Percentiles rank a stretch among this genome's conserved stretches.
These are phyloP conservation scores for Sympetrum striolatum DNA, from an alignment of 2,888 invertebrate species.

Conservation along the genomic window DNA sequence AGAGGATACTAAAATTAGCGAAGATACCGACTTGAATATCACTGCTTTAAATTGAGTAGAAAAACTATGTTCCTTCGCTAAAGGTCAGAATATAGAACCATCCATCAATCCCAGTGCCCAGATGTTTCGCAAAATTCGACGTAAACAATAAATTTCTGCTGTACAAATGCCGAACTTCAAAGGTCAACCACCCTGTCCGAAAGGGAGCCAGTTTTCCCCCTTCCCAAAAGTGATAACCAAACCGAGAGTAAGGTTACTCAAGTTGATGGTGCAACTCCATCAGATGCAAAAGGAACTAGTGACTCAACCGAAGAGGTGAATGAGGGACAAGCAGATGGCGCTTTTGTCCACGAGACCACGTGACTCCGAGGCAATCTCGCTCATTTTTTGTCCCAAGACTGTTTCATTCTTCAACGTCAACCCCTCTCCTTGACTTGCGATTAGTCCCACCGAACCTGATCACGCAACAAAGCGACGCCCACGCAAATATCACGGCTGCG, in stretches of 20 bases:
- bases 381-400: not conserved
- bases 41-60: no score
- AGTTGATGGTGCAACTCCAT: not conserved
- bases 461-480: slow-evolving; percentile 24
- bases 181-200: no score
- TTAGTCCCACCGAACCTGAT: not conserved
- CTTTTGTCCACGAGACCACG: not conserved
- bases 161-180: no score
- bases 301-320: not conserved
- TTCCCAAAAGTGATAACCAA: no score
- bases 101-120: no score
- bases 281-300: not conserved
- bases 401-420: not conserved
- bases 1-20: no score
- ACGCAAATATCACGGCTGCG: not conserved
- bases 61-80: no score
- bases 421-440: not conserved
- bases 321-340: not conserved
- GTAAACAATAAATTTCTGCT: no score
- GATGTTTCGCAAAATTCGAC: no score
- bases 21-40: no score
- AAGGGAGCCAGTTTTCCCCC: no score
- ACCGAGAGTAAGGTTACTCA: not conserved
- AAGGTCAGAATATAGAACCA: no score
- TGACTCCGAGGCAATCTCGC: not conserved